These are phyloP conservation scores for Taphrorychus bicolor DNA, from an alignment of 2,888 invertebrate genomes.

Conservation along the genomic window DNA sequence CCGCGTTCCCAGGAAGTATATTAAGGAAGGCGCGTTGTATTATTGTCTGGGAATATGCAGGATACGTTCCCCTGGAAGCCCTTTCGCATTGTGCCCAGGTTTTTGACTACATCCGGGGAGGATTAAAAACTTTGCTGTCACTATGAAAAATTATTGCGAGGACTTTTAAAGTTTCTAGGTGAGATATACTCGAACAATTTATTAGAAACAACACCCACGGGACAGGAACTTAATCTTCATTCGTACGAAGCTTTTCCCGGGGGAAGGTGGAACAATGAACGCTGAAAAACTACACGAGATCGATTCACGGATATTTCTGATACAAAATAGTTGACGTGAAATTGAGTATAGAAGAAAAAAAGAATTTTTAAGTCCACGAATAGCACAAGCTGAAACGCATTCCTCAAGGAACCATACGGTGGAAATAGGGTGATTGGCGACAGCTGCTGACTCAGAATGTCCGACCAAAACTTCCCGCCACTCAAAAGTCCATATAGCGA, in stretches of 20 bases:
- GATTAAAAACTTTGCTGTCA: not conserved
- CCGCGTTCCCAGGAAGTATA: not conserved
- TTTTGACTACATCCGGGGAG: not conserved
- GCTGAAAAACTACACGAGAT: not conserved
- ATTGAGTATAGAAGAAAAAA: too few species aligned
- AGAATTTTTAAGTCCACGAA: too few species aligned
- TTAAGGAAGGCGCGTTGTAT: constrained; percentile 7
- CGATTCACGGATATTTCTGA: not conserved
- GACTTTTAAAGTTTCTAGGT: not conserved
- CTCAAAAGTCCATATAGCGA: constrained; percentile 4
- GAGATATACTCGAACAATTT: not conserved
- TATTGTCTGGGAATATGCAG: constrained; percentile 9
- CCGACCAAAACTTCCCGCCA: not conserved
- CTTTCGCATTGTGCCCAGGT: not conserved
- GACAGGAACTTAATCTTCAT: not conserved
- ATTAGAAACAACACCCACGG: not conserved
- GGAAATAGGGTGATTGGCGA: not conserved
- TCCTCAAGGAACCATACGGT: not conserved
- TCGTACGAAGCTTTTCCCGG: not conserved
- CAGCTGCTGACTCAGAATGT: constrained; percentile 6
- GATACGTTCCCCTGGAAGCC: not conserved
- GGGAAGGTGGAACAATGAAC: not conserved
- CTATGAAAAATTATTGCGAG: not conserved
- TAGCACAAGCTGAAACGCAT: not conserved
- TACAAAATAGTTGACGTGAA: not conserved